Conservation (phyloP, 2,888 invertebrate genomes). For the Saturnia japonica region DNA sequence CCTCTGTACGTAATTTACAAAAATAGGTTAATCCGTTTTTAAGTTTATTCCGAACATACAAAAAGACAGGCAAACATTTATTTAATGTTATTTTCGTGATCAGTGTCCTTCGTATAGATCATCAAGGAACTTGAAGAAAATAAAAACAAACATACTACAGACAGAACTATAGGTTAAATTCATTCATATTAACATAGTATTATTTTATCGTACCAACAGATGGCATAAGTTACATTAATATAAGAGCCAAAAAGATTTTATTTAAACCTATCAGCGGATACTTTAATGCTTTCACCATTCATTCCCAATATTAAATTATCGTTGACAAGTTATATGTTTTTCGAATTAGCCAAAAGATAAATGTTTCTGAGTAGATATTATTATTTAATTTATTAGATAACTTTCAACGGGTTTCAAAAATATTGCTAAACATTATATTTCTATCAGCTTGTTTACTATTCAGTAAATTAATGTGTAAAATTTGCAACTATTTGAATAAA, state of each 20-base stretch:
- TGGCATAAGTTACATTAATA: conserved; percentile 41
- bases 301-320: conserved; percentile 14
- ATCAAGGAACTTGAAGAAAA: too few relatives aligned
- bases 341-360: conserved; percentile 18
- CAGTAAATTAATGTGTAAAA: conserved; percentile 48
- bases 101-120: too few relatives aligned
- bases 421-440: conserved; percentile 25
- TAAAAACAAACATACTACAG: too few relatives aligned
- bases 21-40: too few relatives aligned
- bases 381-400: conserved; percentile 15
- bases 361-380: conserved; percentile 15
- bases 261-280: conserved; percentile 11
- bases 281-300: conserved; percentile 17
- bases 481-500: conserved; percentile 58
- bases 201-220: conserved; percentile 32
- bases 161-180: too few relatives aligned
- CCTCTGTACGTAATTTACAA: too few relatives aligned
- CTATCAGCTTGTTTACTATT: conserved; percentile 32
- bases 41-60: too few relatives aligned
- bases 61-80: too few relatives aligned
- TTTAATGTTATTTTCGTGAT: too few relatives aligned
- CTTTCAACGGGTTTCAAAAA: conserved; percentile 10
- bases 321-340: conserved; percentile 18
- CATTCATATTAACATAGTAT: too few relatives aligned
- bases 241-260: neutral